Evolutionary conservation across 2,797 vertebrate genomes (phyloP).

Genomic region (Dallia pectoralis): DNA sequence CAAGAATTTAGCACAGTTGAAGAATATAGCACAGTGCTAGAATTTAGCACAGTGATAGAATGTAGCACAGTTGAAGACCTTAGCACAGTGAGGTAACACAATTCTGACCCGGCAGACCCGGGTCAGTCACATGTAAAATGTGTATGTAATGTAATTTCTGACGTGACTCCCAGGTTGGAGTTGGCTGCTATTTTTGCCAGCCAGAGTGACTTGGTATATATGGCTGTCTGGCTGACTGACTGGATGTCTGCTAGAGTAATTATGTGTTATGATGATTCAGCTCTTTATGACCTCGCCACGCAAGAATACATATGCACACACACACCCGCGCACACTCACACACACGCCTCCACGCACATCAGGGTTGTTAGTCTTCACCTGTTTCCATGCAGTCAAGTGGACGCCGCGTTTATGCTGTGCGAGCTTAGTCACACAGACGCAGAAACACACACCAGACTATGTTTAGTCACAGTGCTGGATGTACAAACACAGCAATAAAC

Average conservation of each 20-base stretch:
- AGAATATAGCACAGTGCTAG: too few species aligned
- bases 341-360: slow-evolving; percentile 14
- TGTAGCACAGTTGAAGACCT: neutral
- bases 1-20: neutral
- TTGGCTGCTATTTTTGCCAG: slow-evolving; percentile 5
- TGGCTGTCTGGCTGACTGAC: slow-evolving; percentile 18
- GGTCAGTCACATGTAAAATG: neutral
- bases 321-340: slow-evolving; percentile 1
- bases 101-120: neutral
- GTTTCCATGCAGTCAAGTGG: slow-evolving; percentile 43
- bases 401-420: slow-evolving; percentile 31
- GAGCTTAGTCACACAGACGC: slow-evolving; percentile 41
- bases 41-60: too few species aligned
- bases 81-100: neutral
- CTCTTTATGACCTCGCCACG: slow-evolving; percentile 30
- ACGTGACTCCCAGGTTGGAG: neutral
- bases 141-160: neutral
- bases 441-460: slow-evolving; percentile 21
- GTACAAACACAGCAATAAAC: slow-evolving; percentile 20
- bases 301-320: slow-evolving; percentile 7
- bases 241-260: slow-evolving; percentile 41
- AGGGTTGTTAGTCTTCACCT: slow-evolving; percentile 45
- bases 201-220: slow-evolving; percentile 17
- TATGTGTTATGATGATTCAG: slow-evolving; percentile 54
- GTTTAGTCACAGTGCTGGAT: slow-evolving; percentile 35